Conservation (phyloP, 1,140 invertebrate species). For the Aphelenchoides besseyi region DNA sequence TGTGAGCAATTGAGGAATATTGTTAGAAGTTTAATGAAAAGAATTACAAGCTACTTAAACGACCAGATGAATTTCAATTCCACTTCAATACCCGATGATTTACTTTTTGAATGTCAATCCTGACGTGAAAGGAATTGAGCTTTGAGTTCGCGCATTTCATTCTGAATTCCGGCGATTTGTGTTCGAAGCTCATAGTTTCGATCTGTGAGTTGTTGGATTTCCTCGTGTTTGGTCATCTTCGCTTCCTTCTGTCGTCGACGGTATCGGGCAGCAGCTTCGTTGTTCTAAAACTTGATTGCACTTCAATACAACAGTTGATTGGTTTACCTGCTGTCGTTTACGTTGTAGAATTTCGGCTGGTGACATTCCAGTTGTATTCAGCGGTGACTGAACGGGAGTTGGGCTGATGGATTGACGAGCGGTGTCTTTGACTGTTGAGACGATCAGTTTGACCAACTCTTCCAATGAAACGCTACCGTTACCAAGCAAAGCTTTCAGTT, state of each 20-base stretch:
- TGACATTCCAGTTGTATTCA: slow-evolving; percentile 25
- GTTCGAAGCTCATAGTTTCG: slow-evolving; percentile 28
- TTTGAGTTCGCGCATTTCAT: slow-evolving; percentile 36
- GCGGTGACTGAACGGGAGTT: not conserved
- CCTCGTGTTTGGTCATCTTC: slow-evolving; percentile 22
- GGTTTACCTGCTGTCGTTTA: slow-evolving; percentile 44
- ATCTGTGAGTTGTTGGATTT: slow-evolving; percentile 32
- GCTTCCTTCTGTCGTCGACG: slow-evolving; percentile 35
- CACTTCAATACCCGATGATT: no score
- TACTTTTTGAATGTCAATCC: no score
- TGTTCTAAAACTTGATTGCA: slow-evolving; percentile 33
- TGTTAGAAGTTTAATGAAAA: no score
- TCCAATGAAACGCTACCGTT: slow-evolving; percentile 38
- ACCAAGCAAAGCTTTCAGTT: slow-evolving; percentile 8
- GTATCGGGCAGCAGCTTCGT: slow-evolving; percentile 48
- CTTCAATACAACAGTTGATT: not conserved
- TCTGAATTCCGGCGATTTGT: slow-evolving; percentile 39
- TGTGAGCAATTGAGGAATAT: no score
- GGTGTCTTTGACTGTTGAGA: slow-evolving; percentile 39
- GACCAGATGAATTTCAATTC: no score
- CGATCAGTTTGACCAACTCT: slow-evolving; percentile 41
- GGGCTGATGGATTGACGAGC: not conserved
- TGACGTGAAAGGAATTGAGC: not conserved
- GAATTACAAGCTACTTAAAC: no score
- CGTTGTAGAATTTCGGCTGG: slow-evolving; percentile 48